These are phyloP conservation scores for Zapornia atra DNA, from an alignment of 2,113 vertebrate genomes.

Conservation along the genomic window DNA sequence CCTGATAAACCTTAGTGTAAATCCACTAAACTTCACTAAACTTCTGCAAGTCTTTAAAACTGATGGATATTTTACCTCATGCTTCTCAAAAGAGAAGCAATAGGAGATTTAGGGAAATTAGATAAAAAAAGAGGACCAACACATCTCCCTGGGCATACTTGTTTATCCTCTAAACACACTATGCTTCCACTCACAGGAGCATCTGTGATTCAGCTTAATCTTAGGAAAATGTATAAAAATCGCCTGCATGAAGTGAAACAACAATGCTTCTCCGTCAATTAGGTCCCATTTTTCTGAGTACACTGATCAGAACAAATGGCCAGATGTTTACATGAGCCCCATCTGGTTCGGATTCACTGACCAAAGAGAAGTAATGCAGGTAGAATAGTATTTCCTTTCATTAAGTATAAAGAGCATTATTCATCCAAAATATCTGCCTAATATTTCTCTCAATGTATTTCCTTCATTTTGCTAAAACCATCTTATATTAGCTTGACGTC, in stretches of 20 bases:
- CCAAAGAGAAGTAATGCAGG: neutral
- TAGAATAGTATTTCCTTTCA: neutral
- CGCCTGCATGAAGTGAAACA: neutral
- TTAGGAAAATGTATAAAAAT: slow-evolving; percentile 17
- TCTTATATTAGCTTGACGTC: slow-evolving; percentile 45
- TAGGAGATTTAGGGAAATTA: neutral
- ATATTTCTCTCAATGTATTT: neutral
- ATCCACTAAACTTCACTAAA: neutral
- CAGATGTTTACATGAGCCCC: slow-evolving; percentile 37
- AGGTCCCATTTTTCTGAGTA: slow-evolving; percentile 1
- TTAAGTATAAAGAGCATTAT: slow-evolving; percentile 4
- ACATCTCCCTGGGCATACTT: neutral
- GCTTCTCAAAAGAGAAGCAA: neutral
- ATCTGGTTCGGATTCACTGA: neutral
- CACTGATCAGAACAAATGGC: neutral
- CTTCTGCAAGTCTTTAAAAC: neutral
- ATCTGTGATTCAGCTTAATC: neutral
- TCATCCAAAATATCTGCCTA: slow-evolving; percentile 30
- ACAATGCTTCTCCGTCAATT: neutral
- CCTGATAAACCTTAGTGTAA: neutral
- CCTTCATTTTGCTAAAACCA: slow-evolving; percentile 23
- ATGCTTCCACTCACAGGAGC: neutral
- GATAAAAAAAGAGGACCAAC: neutral
- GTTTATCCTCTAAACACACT: neutral
- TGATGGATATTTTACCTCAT: neutral